Evolutionary conservation across 2,888 invertebrate species (phyloP).

Genomic region (Platycnemis pennipes): DNA sequence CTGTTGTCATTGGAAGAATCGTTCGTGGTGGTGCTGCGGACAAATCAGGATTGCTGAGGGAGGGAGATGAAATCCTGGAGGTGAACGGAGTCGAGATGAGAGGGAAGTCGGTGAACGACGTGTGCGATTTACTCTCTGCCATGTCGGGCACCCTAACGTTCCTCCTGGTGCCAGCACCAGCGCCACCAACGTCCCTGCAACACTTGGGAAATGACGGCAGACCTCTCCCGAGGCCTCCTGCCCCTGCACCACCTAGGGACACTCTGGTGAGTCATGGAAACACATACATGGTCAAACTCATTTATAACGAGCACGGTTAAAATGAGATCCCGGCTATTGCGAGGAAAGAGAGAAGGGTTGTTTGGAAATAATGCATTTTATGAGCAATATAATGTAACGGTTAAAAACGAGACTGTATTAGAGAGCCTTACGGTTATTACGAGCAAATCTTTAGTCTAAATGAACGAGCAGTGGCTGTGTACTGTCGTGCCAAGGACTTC

Average conservation of each 20-base stretch:
- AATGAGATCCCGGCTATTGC: too few relatives aligned
- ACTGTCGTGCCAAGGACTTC: too few relatives aligned
- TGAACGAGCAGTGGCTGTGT: too few relatives aligned
- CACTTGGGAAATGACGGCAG: constrained; percentile 6
- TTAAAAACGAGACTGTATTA: too few relatives aligned
- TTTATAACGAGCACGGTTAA: too few relatives aligned
- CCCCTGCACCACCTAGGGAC: constrained; percentile 73
- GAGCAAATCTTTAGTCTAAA: too few relatives aligned
- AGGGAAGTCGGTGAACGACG: constrained; percentile 98
- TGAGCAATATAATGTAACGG: too few relatives aligned
- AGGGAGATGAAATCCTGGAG: constrained; percentile 98
- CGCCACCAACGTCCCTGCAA: constrained; percentile 75
- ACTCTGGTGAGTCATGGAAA: constrained; percentile 74
- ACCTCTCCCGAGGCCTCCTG: constrained; percentile 69
- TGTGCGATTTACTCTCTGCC: constrained; percentile 95
- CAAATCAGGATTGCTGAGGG: constrained; percentile 95
- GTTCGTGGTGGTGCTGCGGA: constrained; percentile 98
- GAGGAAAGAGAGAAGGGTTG: too few relatives aligned
- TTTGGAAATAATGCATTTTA: too few relatives aligned
- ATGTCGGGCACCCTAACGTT: constrained; percentile 96
- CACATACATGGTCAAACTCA: constrained; percentile 49
- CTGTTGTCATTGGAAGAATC: constrained; percentile 97
- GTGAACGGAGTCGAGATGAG: constrained; percentile 98
- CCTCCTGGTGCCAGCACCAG: constrained; percentile 90
- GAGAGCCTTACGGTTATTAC: too few relatives aligned